Conservation (phyloP, 2,888 invertebrate genomes). For the Cheilosia vulpina region DNA sequence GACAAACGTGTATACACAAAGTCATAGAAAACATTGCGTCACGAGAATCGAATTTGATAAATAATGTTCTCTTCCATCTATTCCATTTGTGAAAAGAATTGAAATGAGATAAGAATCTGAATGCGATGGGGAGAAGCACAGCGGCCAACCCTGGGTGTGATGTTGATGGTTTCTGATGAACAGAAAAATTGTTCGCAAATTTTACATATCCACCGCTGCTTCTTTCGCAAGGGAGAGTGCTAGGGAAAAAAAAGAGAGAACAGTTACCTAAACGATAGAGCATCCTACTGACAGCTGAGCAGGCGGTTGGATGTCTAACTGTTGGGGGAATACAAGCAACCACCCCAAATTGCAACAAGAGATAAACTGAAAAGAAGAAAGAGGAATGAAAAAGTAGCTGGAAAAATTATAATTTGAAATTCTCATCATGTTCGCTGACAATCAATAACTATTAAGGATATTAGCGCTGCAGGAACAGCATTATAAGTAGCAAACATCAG, state of each 20-base stretch:
- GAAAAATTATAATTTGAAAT: conserved; percentile 64
- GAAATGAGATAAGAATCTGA: conserved; percentile 66
- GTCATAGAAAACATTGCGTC: conserved; percentile 52
- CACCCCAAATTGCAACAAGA: conserved; percentile 29
- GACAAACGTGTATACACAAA: conserved; percentile 42
- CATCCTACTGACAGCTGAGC: conserved; percentile 58
- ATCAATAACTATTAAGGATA: conserved; percentile 75
- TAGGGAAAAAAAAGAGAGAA: conserved; percentile 6
- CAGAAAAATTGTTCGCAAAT: conserved; percentile 48
- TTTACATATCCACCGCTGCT: conserved; percentile 38
- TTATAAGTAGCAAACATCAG: conserved; percentile 72
- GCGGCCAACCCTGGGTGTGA: conserved; percentile 15
- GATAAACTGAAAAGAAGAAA: conserved; percentile 32
- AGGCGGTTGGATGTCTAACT: conserved; percentile 16
- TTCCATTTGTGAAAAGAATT: conserved; percentile 65
- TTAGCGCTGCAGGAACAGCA: conserved; percentile 72
- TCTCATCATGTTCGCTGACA: conserved; percentile 71
- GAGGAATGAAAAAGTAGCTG: conserved; percentile 47
- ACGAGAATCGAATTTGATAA: conserved; percentile 72
- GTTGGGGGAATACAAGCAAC: conserved; percentile 15
- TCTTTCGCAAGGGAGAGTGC: conserved; percentile 14
- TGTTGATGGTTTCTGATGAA: conserved; percentile 53
- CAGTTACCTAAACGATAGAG: conserved; percentile 38
- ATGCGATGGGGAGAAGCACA: conserved; percentile 42
- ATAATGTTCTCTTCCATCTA: conserved; percentile 61